Conservation (phyloP, 2,797 vertebrate species). For the Helostoma temminkii region DNA sequence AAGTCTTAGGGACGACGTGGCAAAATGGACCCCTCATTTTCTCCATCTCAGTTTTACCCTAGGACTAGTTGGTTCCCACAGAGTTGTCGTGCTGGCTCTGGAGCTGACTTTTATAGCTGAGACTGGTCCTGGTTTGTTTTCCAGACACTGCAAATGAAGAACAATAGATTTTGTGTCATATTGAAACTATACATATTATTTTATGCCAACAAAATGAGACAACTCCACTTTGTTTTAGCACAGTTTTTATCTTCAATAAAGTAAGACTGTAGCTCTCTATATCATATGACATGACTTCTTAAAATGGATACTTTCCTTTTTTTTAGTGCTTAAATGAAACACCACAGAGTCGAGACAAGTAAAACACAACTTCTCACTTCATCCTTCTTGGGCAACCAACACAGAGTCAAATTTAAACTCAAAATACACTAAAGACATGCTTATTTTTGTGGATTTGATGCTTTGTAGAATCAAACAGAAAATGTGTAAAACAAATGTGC, state of each 20-base stretch:
- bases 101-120: slow-evolving; percentile 10
- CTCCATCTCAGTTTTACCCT: slow-evolving; percentile 17
- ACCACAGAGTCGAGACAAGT: slow-evolving; percentile 25
- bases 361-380: slow-evolving; percentile 7
- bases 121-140: slow-evolving; percentile 35
- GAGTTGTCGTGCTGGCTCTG: background rate
- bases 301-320: background rate
- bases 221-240: background rate
- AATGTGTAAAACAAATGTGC: slow-evolving; percentile 73
- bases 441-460: slow-evolving; percentile 60
- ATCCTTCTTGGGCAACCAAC: background rate
- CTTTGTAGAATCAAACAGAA: slow-evolving; percentile 75
- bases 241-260: slow-evolving; percentile 10
- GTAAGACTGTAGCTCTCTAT: slow-evolving; percentile 6
- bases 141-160: background rate
- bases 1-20: background rate
- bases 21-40: background rate
- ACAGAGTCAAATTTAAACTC: no score
- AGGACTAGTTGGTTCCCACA: slow-evolving; percentile 11
- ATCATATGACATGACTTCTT: slow-evolving; percentile 19
- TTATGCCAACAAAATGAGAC: background rate
- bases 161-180: background rate
- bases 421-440: slow-evolving; percentile 17
- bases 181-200: slow-evolving; percentile 11
- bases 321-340: slow-evolving; percentile 51